phyloP scores from a whole-genome alignment of 2,888 invertebrate species.

The Caenorhabditis becei region DNA sequence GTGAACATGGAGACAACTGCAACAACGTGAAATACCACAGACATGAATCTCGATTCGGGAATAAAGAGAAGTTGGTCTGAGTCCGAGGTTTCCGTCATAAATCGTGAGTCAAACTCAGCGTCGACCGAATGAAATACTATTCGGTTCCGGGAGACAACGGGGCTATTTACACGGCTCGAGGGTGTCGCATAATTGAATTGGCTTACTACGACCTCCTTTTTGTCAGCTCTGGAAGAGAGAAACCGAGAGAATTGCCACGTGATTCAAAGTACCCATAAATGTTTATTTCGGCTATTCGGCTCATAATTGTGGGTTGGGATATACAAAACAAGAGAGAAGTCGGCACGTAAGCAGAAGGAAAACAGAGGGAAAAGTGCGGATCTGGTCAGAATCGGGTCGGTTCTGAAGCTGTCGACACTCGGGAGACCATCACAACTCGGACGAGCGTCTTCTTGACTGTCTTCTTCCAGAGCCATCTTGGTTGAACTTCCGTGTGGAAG shows the following conservation, averaged over 20 bases:
- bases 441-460: constrained; percentile 34
- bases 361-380: constrained; percentile 4
- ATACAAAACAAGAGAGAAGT: background rate
- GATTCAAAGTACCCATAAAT: background rate
- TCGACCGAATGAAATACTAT: constrained; percentile 24
- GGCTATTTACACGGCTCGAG: constrained; percentile 22
- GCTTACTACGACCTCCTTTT: constrained; percentile 10
- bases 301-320: background rate
- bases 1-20: constrained; percentile 39
- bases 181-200: constrained; percentile 36
- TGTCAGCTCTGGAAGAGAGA: background rate
- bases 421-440: constrained; percentile 20
- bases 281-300: constrained; percentile 4
- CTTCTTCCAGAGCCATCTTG: constrained; percentile 42
- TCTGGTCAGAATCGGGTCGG: background rate
- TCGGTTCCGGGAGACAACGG: constrained; percentile 23
- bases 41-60: constrained; percentile 43
- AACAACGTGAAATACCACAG: constrained; percentile 35
- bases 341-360: background rate
- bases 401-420: constrained; percentile 13
- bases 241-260: constrained; percentile 16
- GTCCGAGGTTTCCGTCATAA: constrained; percentile 41
- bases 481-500: constrained; percentile 46
- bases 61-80: constrained; percentile 32
- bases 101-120: constrained; percentile 33